Percentiles rank a stretch among this genome's conserved stretches.
These are phyloP conservation scores for Psittacus erithacus DNA, from an alignment of 2,113 vertebrate genomes.

Conservation along the genomic window DNA sequence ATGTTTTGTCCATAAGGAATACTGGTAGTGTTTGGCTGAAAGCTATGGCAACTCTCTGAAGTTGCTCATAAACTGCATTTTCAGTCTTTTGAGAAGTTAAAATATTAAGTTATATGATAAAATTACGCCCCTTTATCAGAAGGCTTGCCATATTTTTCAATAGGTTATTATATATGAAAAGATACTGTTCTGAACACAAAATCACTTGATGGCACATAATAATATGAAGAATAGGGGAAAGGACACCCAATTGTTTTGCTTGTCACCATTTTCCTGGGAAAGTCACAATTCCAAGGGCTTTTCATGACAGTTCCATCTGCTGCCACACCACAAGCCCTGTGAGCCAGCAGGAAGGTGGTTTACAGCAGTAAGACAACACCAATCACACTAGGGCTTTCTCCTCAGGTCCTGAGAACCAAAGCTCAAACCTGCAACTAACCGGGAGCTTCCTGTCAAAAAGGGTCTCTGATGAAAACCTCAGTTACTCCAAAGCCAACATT, in stretches of 20 bases:
- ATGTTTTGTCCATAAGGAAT: not conserved
- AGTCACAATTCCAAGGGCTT: not conserved
- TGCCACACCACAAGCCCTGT: not conserved
- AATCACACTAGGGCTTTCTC: not conserved
- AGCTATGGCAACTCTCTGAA: not conserved
- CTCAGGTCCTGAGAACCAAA: not conserved
- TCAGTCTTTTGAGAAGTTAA: not conserved
- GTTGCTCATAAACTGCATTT: not conserved
- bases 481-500: not conserved
- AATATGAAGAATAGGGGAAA: not conserved
- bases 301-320: not conserved
- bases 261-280: not conserved
- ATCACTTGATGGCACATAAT: not conserved
- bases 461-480: not conserved
- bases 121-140: not conserved
- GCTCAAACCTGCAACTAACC: not conserved
- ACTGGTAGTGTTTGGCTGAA: not conserved
- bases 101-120: not conserved
- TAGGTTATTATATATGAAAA: not conserved
- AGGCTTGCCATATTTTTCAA: not conserved
- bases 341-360: not conserved
- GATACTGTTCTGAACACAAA: not conserved
- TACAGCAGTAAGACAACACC: rapidly evolving
- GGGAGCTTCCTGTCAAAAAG: not conserved
- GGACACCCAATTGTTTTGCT: not conserved